phyloP scores from a whole-genome alignment of 1,140 invertebrate genomes.

The Frieseomelitta varia region DNA sequence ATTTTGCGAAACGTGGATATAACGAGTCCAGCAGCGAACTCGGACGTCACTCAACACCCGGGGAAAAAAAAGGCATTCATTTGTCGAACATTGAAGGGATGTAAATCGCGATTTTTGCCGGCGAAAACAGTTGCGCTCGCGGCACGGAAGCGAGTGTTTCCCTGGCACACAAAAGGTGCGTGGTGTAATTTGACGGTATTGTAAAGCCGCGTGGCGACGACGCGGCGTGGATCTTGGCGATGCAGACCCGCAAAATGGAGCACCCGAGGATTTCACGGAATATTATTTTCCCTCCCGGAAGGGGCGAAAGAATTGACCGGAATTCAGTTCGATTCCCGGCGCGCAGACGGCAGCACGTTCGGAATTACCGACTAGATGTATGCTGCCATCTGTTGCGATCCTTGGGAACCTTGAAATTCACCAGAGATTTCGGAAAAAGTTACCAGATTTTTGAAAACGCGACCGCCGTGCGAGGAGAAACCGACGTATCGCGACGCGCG shows the following conservation, averaged over 20 bases:
- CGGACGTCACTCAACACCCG: constrained; percentile 9
- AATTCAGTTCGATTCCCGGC: constrained; percentile 66
- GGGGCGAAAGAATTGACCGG: constrained; percentile 63
- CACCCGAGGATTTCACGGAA: constrained; percentile 28
- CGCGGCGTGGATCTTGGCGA: constrained; percentile 27
- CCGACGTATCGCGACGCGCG: fast-evolving
- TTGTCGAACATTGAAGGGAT: constrained; percentile 45
- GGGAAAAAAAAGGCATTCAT: constrained; percentile 33
- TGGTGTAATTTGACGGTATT: constrained; percentile 33
- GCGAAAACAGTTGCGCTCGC: constrained; percentile 25
- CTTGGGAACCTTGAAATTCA: constrained; percentile 1
- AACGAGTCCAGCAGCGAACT: not conserved
- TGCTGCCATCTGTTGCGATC: constrained; percentile 74
- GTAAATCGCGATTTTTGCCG: constrained; percentile 48
- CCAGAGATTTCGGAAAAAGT: constrained; percentile 44
- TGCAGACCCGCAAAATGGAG: constrained; percentile 29
- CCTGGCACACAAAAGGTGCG: constrained; percentile 2
- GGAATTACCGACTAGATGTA: constrained; percentile 76
- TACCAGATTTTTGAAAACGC: constrained; percentile 13
- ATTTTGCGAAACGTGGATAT: not conserved
- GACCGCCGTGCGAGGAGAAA: fast-evolving
- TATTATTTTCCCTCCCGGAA: constrained; percentile 43
- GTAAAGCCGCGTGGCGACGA: not conserved
- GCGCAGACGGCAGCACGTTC: constrained; percentile 76
- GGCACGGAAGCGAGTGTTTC: constrained; percentile 17